Evolutionary conservation across 2,113 vertebrate genomes (phyloP).

Genomic region (Hylia prasina): DNA sequence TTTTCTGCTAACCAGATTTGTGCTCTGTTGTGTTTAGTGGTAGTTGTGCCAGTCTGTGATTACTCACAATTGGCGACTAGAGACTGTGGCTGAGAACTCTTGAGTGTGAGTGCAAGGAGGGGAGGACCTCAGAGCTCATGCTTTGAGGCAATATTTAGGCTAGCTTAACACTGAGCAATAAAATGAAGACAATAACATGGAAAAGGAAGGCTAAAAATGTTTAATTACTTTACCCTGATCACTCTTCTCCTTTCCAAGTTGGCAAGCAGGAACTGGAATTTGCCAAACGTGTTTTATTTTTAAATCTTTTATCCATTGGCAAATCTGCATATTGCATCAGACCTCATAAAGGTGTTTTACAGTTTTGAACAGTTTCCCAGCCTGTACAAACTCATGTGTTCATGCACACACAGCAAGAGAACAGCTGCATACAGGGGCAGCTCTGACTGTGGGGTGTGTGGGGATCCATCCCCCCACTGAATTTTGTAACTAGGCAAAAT

Average conservation of each 20-base stretch:
- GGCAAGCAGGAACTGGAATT: neutral
- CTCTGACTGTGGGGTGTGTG: neutral
- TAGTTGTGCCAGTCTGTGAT: neutral
- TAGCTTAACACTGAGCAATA: conserved; percentile 6
- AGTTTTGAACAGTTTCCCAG: neutral
- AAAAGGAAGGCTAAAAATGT: conserved; percentile 30
- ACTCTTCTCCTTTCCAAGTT: conserved; percentile 24
- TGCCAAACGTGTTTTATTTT: conserved; percentile 41
- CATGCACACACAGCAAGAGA: neutral
- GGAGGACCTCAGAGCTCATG: neutral
- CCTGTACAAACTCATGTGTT: neutral
- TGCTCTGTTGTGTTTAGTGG: conserved; percentile 1
- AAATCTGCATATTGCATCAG: neutral
- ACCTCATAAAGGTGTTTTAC: neutral
- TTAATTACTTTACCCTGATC: conserved; percentile 41
- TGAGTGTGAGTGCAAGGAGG: neutral
- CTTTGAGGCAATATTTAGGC: conserved; percentile 37
- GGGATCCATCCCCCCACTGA: neutral
- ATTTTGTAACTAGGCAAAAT: neutral
- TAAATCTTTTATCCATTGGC: conserved; percentile 9
- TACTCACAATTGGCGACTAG: neutral
- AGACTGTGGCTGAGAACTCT: neutral
- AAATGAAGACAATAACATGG: conserved; percentile 28
- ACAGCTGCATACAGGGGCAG: neutral
- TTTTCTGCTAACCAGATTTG: conserved; percentile 16